phyloP scores from a whole-genome alignment of 2,797 vertebrate genomes.

The Rhyacichthys aspro region DNA sequence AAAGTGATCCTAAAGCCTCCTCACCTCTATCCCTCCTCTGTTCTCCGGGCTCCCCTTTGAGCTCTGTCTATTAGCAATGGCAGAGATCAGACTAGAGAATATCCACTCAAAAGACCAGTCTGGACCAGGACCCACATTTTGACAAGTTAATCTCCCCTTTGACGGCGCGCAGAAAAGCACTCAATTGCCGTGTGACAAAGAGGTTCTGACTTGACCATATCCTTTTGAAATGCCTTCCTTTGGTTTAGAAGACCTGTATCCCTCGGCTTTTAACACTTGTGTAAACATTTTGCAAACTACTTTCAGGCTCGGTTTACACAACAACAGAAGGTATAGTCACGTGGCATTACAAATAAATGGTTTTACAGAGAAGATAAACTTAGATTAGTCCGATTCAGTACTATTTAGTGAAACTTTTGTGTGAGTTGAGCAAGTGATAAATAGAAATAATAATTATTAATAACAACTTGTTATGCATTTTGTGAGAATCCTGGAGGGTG shows the following conservation, averaged over 20 bases:
- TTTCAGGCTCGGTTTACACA: conserved; percentile 3
- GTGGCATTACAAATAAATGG: background rate
- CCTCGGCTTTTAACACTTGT: conserved; percentile 3
- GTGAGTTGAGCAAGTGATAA: no score
- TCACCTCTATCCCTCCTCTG: conserved; percentile 74
- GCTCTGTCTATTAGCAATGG: conserved; percentile 77
- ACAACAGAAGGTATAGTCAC: conserved; percentile 1
- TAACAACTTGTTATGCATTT: no score
- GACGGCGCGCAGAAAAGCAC: conserved; percentile 65
- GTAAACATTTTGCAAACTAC: conserved; percentile 20
- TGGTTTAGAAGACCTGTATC: conserved; percentile 37
- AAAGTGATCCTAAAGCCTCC: conserved; percentile 84
- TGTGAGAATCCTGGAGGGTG: no score
- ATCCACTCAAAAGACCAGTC: conserved; percentile 82
- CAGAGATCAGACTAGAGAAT: conserved; percentile 79
- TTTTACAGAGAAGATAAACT: background rate
- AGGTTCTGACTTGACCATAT: conserved; percentile 68
- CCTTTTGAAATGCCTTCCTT: conserved; percentile 65
- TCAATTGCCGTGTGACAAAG: conserved; percentile 70
- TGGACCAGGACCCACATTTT: conserved; percentile 80
- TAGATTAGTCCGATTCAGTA: no score
- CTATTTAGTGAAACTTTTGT: no score
- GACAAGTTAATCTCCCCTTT: conserved; percentile 85
- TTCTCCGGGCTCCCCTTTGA: conserved; percentile 74
- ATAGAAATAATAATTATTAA: no score